Percentiles rank a stretch among this genome's conserved stretches.
Conservation (phyloP, 2,797 vertebrate species). For the Gephyroberyx darwinii region DNA sequence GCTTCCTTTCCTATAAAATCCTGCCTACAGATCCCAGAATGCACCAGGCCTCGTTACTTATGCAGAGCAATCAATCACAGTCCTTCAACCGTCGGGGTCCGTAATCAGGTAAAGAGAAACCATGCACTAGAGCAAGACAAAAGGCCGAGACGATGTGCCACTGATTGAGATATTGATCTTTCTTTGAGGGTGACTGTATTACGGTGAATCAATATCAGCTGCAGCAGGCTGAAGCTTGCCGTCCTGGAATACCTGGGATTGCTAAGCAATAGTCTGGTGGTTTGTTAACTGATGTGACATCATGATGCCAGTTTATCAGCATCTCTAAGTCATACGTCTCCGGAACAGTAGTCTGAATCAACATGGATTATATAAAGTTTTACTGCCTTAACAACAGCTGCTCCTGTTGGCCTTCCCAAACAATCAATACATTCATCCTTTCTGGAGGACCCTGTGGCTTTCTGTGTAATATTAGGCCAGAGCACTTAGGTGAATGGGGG, state of each 20-base stretch:
- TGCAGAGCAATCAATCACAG: constrained; percentile 17
- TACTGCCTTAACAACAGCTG: constrained; percentile 25
- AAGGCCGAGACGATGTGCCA: constrained; percentile 25
- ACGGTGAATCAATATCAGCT: constrained; percentile 55
- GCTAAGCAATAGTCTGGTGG: constrained; percentile 15
- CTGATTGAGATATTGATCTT: constrained; percentile 71
- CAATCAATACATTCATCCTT: constrained; percentile 71
- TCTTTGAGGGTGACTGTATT: constrained; percentile 39
- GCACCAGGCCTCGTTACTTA: constrained; percentile 48
- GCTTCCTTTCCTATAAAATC: constrained; percentile 4
- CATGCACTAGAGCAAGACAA: constrained; percentile 41
- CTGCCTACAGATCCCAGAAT: constrained; percentile 53
- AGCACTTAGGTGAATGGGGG: constrained; percentile 53
- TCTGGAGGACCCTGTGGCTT: constrained; percentile 51
- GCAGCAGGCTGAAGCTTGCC: constrained; percentile 57
- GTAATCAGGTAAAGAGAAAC: constrained; percentile 35
- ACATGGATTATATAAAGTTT: not conserved
- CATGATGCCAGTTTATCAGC: constrained; percentile 11
- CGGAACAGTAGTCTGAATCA: constrained; percentile 1
- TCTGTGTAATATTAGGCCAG: constrained; percentile 64
- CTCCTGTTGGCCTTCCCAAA: constrained; percentile 51
- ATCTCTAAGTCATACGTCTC: constrained; percentile 4
- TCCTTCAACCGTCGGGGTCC: constrained; percentile 29
- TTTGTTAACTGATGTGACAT: constrained; percentile 51
- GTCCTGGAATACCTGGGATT: constrained; percentile 48